phyloP scores from a whole-genome alignment of 2,888 invertebrate genomes.

The Coronaproctus castanopsis region DNA sequence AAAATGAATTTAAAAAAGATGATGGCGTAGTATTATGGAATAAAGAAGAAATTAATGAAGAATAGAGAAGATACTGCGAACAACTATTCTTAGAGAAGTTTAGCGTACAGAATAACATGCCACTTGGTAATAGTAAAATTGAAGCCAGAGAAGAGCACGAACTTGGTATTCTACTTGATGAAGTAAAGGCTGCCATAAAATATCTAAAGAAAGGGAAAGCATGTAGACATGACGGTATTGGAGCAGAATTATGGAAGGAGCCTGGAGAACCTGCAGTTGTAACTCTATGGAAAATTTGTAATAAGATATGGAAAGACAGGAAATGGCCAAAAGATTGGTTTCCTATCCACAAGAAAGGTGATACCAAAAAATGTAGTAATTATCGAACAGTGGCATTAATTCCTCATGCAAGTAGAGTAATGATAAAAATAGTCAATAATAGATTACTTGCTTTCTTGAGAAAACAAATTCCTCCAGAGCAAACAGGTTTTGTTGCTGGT shows the following conservation, averaged over 20 bases:
- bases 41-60: neutral
- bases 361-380: constrained; percentile 2
- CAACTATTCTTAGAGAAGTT: neutral
- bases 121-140: neutral
- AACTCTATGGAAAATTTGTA: neutral
- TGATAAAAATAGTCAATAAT: constrained; percentile 4
- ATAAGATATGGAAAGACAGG: neutral
- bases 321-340: constrained; percentile 4
- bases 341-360: constrained; percentile 5
- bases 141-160: neutral
- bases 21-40: neutral
- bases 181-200: neutral
- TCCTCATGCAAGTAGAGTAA: constrained; percentile 4
- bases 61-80: neutral
- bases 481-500: constrained; percentile 3
- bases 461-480: constrained; percentile 1
- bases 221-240: neutral
- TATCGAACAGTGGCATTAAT: constrained; percentile 7
- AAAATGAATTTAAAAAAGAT: neutral
- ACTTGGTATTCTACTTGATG: neutral
- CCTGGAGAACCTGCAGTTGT: neutral
- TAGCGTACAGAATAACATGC: neutral
- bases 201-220: neutral
- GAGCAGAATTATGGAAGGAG: neutral
- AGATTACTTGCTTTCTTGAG: neutral